Base-by-base conservation (phyloP, 1,140 invertebrate genomes). In the Aphidius gifuensis region DNA sequence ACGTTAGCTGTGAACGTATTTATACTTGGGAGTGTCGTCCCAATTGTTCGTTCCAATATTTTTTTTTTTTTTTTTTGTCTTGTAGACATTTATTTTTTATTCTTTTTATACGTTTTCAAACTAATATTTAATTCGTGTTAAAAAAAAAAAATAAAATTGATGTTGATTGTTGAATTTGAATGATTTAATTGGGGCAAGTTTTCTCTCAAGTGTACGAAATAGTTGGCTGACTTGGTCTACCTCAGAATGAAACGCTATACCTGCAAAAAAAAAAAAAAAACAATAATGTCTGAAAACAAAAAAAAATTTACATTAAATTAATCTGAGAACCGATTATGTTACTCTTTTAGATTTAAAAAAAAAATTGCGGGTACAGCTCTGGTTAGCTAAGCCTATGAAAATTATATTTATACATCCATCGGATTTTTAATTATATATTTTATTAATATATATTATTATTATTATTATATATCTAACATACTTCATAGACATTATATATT, bases 181-280 rank as follows among this genome's bases (percentile, higher is more conserved):
- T 32, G 23, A 32, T 32, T 32, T 32, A 32, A 32, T 32, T 32
- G 23, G 23, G 23, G 23, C 23, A 3, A 32, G 23, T 32, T 32
- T 59, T 57, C 67, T 71, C 67, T 71, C 58, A 65, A 71, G 68
- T 70, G 68, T 68, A 66, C 23, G 23, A 62, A 67, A 46, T 60
- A 70, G 66, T 62, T 66, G 66, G 72, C 70, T 76, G 74, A 77
- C 70, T 74, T 70, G 68, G 75, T 76, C 75, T 77, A 77, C 74
- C 74, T 77, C 75, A 79, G 67, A 75, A 72, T 65, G 68, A 74
- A 76, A 76, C 71, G 68, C 71, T 76, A 74, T 64, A 67, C 62
- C 66, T 69, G 66, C 68, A 51, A 47, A 62, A 58, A 65, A 65
- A 64, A 63, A 56, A 53, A 38, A 38, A 49, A n/a, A 32, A 4